A percentile compares a stretch with the other conserved stretches of the same genome.
Conservation (phyloP, 2,888 invertebrate species). For the Cantharis rustica region DNA sequence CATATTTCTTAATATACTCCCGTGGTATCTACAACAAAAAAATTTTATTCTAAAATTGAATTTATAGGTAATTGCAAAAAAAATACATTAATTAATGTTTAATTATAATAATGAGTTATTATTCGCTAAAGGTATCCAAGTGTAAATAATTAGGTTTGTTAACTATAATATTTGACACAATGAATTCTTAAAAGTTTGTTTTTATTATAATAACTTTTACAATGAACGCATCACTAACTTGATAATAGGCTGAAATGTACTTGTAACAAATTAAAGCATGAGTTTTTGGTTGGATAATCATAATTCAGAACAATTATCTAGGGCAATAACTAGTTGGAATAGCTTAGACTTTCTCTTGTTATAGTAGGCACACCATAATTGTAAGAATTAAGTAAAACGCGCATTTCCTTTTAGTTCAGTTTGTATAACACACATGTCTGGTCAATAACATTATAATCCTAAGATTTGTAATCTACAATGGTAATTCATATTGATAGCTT, state of each 20-base stretch:
- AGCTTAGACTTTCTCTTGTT: constrained; percentile 14
- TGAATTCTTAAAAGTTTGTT: background rate
- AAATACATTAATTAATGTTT: background rate
- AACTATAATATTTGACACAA: background rate
- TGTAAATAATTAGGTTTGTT: background rate
- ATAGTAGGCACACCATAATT: constrained; percentile 4
- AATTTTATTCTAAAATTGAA: background rate
- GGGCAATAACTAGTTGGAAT: constrained; percentile 15
- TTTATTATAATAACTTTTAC: background rate
- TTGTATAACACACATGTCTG: background rate
- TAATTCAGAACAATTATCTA: constrained; percentile 18
- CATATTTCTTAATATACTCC: constrained; percentile 5
- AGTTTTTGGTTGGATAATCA: constrained; percentile 5
- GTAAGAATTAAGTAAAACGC: constrained; percentile 8
- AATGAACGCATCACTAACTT: background rate
- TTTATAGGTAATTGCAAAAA: background rate
- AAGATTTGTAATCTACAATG: background rate
- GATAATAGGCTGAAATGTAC: background rate
- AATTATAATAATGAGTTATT: background rate
- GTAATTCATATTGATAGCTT: background rate
- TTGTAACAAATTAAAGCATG: background rate
- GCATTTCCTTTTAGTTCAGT: background rate
- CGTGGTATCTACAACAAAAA: constrained; percentile 35
- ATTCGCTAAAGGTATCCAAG: background rate
- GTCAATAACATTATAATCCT: background rate